Evolutionary conservation across 2,113 vertebrate genomes (phyloP), one percentile per base, ranked within the genome.

Genomic region (Entomyzon cyanotis): DNA sequence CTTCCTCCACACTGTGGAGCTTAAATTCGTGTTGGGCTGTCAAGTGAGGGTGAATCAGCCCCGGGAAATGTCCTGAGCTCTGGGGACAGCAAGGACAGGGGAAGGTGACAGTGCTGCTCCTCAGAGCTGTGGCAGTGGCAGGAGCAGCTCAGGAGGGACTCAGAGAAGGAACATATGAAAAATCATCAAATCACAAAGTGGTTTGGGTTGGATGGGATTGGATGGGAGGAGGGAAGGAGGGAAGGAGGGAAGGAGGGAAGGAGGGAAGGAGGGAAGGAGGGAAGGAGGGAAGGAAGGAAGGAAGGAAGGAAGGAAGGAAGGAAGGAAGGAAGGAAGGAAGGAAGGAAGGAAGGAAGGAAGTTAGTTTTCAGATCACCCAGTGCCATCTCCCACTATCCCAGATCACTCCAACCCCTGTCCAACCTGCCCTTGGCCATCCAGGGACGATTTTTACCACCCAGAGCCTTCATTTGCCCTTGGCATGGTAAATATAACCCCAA

Each of bases 401-500:
- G 14, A 27, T 0, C 35, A 42, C 50, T 56, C 67, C 67, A 37
- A 50, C 41, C 31, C 42, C 24, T 0, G 1, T 46, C 67, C 76
- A 44, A 0, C 44, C 67, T 3, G 11, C 17, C 59, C 28, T 59
- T 28, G 77, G 52, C 2, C 60, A 12, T 24, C 10, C 59, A 59
- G 68, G 77, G 23, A 27, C 31, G 59, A 5, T 3, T 75, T 60
- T 46, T 39, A 15, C 35, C 11, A 0, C 53, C 42, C n/a, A 1
- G 35, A 84, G 50, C 28, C 71, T 84, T 39, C 0, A 0, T 42
- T 47, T 65, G 41, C 53, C 2, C 52, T 23, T 30, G 23, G 46
- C 7, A 5, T 4, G 59, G 47, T 39, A 35, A 37, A 35, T 2
- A 2, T 1, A 11, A 10, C 5, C 31, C 13, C 52, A 31, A 7